Evolutionary conservation across 2,113 vertebrate genomes (phyloP).

Genomic region (Austrofundulus limnaeus): DNA sequence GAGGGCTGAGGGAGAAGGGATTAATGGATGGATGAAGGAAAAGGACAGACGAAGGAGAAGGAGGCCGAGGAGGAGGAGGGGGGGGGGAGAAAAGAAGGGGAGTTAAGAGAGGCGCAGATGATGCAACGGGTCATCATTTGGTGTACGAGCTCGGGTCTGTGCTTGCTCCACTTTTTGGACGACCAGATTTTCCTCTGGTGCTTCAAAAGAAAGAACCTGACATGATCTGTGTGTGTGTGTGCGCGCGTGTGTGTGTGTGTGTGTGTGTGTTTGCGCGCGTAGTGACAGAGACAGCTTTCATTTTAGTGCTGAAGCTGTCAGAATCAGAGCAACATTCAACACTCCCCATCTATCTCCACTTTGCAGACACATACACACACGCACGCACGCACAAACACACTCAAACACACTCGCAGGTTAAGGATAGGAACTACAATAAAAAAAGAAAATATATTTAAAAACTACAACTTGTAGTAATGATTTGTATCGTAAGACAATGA

Average conservation of each 20-base stretch:
- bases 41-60: constrained; percentile 27
- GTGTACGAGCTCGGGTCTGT: constrained; percentile 26
- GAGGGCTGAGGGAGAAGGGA: neutral
- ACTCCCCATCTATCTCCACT: neutral
- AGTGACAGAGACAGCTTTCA: constrained; percentile 2
- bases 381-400: neutral
- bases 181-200: constrained; percentile 46
- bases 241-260: neutral
- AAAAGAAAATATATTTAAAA: neutral
- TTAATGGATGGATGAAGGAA: constrained; percentile 23
- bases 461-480: neutral
- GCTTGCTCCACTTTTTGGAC: constrained; percentile 15
- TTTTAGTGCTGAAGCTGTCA: constrained; percentile 35
- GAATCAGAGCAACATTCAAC: constrained; percentile 10
- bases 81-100: neutral
- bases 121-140: constrained; percentile 52
- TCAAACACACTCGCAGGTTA: no score
- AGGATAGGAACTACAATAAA: no score
- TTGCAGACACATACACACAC: constrained; percentile 1
- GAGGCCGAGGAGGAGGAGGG: neutral
- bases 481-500: neutral
- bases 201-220: constrained; percentile 40
- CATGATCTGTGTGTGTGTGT: constrained; percentile 19
- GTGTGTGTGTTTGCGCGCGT: neutral
- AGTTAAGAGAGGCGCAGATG: constrained; percentile 42